Conservation (phyloP, 2,888 invertebrate genomes). For the Nemotelus pantherinus region DNA sequence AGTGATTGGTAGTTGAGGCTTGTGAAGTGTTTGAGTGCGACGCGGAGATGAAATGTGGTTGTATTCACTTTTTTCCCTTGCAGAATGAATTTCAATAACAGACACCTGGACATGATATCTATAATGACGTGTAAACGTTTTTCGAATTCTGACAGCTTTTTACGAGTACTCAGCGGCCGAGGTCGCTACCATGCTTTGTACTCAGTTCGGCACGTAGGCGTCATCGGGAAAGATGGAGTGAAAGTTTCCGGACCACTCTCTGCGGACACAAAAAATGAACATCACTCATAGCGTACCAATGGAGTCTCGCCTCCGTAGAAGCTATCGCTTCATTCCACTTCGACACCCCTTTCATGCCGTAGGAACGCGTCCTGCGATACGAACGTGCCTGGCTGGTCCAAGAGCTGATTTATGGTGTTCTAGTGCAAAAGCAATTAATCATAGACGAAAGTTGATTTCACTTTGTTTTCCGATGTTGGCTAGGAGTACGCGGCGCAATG, state of each 20-base stretch:
- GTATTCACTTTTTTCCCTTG: no score
- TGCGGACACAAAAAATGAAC: not conserved
- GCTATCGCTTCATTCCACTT: not conserved
- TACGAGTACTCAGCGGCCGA: no score
- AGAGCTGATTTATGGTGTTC: conserved; percentile 35
- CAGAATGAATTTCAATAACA: conserved; percentile 18
- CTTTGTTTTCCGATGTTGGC: conserved; percentile 30
- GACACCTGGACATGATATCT: conserved; percentile 36
- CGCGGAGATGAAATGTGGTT: no score
- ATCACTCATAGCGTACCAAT: conserved; percentile 9
- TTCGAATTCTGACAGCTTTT: not conserved
- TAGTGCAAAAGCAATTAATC: conserved; percentile 41
- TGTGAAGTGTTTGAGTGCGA: no score
- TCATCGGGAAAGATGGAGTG: conserved; percentile 24
- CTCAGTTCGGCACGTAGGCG: conserved; percentile 1
- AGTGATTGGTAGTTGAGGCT: no score
- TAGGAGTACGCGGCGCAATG: not conserved
- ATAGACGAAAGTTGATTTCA: conserved; percentile 44
- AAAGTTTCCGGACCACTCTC: conserved; percentile 8
- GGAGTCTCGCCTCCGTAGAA: not conserved
- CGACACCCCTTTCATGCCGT: conserved; percentile 20
- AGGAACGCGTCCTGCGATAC: not conserved
- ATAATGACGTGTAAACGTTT: conserved; percentile 39
- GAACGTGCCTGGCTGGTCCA: conserved; percentile 18
- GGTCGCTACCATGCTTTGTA: not conserved